Evolutionary conservation across 2,888 invertebrate genomes (phyloP), one percentile per base, ranked within the genome.

Genomic region (Hipparchia sbordonii): DNA sequence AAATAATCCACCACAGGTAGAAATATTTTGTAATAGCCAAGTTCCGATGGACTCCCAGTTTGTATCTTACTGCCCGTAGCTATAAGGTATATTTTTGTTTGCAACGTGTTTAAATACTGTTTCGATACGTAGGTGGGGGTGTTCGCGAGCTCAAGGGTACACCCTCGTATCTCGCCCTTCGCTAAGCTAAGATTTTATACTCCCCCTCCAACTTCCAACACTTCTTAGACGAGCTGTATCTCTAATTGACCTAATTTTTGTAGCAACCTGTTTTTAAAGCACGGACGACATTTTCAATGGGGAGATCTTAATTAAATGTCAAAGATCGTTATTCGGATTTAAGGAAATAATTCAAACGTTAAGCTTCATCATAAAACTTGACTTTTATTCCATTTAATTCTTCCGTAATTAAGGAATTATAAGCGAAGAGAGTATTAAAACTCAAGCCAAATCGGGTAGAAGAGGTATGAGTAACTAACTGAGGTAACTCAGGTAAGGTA

Each of bases 241-340:
- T 77, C 83, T 89, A 91, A 92, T 91, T 92, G 90, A 92, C 90
- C 91, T 82, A 91, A 90, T 91, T 92, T 87, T 85, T 84, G 78
- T 77, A 83, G 77, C 74, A 68, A 83, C 83, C 84, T 81, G 82
- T 81, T 82, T 82, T 76, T 70, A 78, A 77, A 76, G 75, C 74
- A 76, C 76, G 75, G 74, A 74, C 79, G 76, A 81, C 33, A 81
- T 82, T 80, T 80, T 76, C 77, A 76, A 79, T 71, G 78, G 82
- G 60, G 78, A 23, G 77, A 80, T 82, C 78, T 82, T 82, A 83
- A 87, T 84, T 84, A 80, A 77, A 82, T 81, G 80, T 80, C 77
- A 78, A 83, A 82, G 80, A 81, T 81, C 79, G 72, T 79, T 80
- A 80, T 77, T 72, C 71, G 73, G 70, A 71, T 75, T 66, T 66